Evolutionary conservation across 1,140 invertebrate genomes (phyloP).

Genomic region (Aleiodes sp.): DNA sequence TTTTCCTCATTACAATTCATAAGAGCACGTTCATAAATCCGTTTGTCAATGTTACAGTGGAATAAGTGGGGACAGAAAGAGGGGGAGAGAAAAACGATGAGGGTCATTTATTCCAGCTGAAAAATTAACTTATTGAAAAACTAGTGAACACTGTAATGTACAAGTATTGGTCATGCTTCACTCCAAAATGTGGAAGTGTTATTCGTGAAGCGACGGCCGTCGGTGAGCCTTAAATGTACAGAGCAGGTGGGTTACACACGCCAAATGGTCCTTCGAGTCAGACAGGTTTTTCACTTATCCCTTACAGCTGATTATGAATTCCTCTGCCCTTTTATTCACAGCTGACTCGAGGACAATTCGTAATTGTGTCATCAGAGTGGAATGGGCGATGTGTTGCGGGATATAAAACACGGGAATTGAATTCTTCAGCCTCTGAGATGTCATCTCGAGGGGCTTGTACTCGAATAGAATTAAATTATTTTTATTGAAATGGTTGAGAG

Average conservation of each 20-base stretch:
- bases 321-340: background rate
- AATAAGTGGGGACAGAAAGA: background rate
- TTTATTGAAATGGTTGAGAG: background rate
- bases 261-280: background rate
- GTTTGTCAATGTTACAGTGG: conserved; percentile 1
- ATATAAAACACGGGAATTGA: background rate
- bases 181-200: conserved; percentile 15
- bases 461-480: background rate
- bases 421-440: background rate
- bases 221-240: conserved; percentile 10
- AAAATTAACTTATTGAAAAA: conserved; percentile 10
- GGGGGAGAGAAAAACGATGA: conserved; percentile 8
- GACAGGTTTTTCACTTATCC: conserved; percentile 6
- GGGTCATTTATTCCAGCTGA: conserved; percentile 15
- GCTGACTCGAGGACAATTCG: background rate
- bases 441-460: background rate
- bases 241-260: conserved; percentile 26
- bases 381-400: background rate
- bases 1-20: background rate
- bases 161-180: conserved; percentile 10
- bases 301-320: background rate
- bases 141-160: background rate
- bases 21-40: conserved; percentile 1
- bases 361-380: background rate
- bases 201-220: conserved; percentile 37